Evolutionary conservation across 2,113 vertebrate species (phyloP).

Genomic region (Pogonocichla stellata): DNA sequence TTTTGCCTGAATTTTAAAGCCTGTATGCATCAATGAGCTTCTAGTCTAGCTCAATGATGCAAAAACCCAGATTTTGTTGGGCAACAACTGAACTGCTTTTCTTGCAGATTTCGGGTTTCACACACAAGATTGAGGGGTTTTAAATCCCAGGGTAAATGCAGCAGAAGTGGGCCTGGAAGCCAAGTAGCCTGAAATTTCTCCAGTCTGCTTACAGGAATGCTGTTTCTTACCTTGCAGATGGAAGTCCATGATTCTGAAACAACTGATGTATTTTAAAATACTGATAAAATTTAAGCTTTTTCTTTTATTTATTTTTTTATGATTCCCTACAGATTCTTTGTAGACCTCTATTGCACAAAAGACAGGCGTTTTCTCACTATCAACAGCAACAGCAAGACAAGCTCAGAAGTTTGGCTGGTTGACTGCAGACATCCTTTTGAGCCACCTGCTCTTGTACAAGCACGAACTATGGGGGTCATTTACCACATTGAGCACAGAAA

Average conservation of each 20-base stretch:
- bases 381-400: constrained; percentile 90
- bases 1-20: constrained; percentile 2
- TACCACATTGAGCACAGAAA: constrained; percentile 90
- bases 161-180: background rate
- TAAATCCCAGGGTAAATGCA: background rate
- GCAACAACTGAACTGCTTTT: background rate
- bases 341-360: constrained; percentile 87
- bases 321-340: constrained; percentile 81
- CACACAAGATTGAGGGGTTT: background rate
- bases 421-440: constrained; percentile 73
- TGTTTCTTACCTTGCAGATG: background rate
- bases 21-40: background rate
- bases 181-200: background rate
- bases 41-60: background rate
- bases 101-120: background rate
- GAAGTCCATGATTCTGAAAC: background rate
- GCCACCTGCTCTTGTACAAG: constrained; percentile 82
- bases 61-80: background rate
- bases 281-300: background rate
- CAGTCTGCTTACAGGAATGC: background rate
- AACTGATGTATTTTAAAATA: background rate
- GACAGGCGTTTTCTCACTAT: constrained; percentile 86
- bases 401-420: constrained; percentile 89
- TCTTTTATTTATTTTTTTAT: background rate
- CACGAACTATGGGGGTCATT: constrained; percentile 79